Conservation (phyloP, 2,797 vertebrate species). For the Mormyrus hasselquistii region DNA sequence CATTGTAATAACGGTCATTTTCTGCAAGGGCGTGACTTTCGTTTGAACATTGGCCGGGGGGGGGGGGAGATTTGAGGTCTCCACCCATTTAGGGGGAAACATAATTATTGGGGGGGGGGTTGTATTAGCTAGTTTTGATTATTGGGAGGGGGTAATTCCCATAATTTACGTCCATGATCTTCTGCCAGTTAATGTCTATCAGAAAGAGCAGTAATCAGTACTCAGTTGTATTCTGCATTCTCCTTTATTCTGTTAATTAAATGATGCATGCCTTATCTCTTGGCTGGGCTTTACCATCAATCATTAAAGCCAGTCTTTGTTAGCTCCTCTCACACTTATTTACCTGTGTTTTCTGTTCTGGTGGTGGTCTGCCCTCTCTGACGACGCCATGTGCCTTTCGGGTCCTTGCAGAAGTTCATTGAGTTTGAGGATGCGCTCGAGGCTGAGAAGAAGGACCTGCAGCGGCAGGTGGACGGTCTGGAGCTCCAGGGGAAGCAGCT, state of each 20-base stretch:
- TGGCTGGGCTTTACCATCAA: background rate
- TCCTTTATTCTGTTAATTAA: background rate
- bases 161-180: background rate
- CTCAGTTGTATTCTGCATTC: background rate
- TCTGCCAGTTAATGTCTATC: background rate
- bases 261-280: background rate
- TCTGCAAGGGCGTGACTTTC: background rate
- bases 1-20: background rate
- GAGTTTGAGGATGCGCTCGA: slow-evolving; percentile 97
- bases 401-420: slow-evolving; percentile 80
- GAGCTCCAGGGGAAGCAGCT: slow-evolving; percentile 90
- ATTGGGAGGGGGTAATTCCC: background rate
- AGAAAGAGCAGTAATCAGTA: background rate
- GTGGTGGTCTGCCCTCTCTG: background rate
- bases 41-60: background rate
- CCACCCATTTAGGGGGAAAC: background rate
- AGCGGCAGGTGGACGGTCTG: slow-evolving; percentile 83
- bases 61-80: background rate
- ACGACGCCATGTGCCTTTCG: background rate
- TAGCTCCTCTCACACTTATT: background rate
- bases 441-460: slow-evolving; percentile 95
- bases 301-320: background rate
- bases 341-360: background rate
- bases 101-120: background rate
- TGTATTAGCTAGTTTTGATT: background rate